Percentiles rank a stretch among this genome's conserved stretches.
These are phyloP conservation scores for Mercenaria mercenaria DNA, from an alignment of 1,140 invertebrate genomes.

Conservation along the genomic window DNA sequence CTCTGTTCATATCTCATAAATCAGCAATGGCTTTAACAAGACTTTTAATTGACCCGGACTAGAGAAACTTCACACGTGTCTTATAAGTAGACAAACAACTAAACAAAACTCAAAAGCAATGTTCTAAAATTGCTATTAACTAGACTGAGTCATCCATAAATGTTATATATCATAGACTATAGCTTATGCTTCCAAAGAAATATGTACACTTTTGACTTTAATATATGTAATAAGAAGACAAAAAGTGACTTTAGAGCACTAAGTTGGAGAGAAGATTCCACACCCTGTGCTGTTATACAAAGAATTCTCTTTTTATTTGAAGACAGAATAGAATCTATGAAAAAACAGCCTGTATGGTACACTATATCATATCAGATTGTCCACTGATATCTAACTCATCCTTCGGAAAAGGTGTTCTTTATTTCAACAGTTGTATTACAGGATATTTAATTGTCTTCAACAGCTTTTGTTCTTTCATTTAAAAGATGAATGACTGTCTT, in stretches of 20 bases:
- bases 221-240: no score
- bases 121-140: no score
- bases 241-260: slow-evolving; percentile 38
- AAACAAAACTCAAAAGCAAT: no score
- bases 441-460: slow-evolving; percentile 46
- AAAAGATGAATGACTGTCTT: slow-evolving; percentile 47
- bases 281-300: background rate
- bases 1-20: no score
- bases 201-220: no score
- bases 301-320: slow-evolving; percentile 55
- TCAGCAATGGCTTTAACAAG: no score
- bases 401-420: slow-evolving; percentile 57
- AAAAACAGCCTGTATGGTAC: slow-evolving; percentile 14
- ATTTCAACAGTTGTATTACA: slow-evolving; percentile 60
- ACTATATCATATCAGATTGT: slow-evolving; percentile 14
- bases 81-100: no score
- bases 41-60: no score
- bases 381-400: slow-evolving; percentile 63
- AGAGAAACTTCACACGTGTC: no score
- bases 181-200: no score
- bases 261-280: slow-evolving; percentile 19
- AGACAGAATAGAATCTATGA: slow-evolving; percentile 57
- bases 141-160: no score
- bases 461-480: slow-evolving; percentile 38
- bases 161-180: no score